Conservation (phyloP, 2,888 invertebrate species). For the Acanthosepion pharaonis region DNA sequence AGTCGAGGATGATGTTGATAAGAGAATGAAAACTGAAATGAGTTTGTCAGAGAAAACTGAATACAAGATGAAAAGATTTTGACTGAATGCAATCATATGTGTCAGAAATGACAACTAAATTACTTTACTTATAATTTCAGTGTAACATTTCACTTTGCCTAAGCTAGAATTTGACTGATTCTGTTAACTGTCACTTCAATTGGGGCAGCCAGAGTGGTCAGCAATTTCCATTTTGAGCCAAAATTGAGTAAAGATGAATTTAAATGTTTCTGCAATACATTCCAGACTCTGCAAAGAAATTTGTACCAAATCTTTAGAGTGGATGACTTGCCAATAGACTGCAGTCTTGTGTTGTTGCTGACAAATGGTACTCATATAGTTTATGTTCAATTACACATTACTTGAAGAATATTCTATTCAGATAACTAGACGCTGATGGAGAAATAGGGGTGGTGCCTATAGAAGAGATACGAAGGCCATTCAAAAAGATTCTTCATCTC, state of each 20-base stretch:
- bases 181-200: background rate
- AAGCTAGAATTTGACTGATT: background rate
- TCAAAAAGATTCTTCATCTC: no score
- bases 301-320: background rate
- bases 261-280: background rate
- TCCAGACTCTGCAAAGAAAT: background rate
- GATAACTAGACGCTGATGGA: no score
- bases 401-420: no score
- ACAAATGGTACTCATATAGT: background rate
- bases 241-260: background rate
- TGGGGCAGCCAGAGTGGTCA: background rate
- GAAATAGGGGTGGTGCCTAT: no score
- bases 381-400: background rate
- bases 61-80: conserved; percentile 17
- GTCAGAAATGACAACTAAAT: conserved; percentile 5
- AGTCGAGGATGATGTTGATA: background rate
- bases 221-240: background rate
- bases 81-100: conserved; percentile 2
- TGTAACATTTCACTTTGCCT: background rate
- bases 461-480: no score
- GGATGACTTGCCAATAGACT: background rate
- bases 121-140: background rate
- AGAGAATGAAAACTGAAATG: background rate
- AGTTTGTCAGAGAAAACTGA: background rate
- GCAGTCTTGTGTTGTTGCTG: background rate